A percentile compares a stretch with the other conserved stretches of the same genome.
Conservation (phyloP, 2,113 vertebrate genomes). For the Myrmecobius fasciatus region DNA sequence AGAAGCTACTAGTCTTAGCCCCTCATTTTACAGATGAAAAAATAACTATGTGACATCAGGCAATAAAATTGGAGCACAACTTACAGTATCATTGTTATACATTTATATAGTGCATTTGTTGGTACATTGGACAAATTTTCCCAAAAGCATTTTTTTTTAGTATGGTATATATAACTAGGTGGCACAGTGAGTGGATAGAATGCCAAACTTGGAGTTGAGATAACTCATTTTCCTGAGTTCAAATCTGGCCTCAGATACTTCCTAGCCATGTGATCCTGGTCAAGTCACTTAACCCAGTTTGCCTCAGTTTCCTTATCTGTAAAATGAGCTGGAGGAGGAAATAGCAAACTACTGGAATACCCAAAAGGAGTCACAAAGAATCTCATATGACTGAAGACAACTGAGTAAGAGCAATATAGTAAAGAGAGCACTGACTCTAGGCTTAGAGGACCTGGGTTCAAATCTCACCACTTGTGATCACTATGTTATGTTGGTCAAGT, state of each 20-base stretch:
- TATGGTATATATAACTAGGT: not conserved
- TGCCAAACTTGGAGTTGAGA: no score
- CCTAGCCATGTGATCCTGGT: not conserved
- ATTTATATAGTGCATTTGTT: not conserved
- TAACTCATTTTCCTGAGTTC: no score
- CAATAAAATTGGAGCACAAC: not conserved
- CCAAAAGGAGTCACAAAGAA: not conserved
- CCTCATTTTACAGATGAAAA: not conserved
- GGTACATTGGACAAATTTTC: not conserved
- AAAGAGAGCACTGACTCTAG: not conserved
- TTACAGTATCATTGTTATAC: not conserved
- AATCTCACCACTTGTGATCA: not conserved
- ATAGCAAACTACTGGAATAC: not conserved
- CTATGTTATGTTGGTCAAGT: not conserved
- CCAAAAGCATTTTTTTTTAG: not conserved
- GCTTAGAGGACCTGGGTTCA: not conserved
- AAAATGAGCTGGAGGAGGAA: not conserved
- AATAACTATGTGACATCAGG: not conserved
- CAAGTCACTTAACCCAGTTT: not conserved
- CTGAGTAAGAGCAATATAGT: not conserved
- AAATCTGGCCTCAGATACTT: not conserved
- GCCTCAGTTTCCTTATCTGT: not conserved
- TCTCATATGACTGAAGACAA: not conserved
- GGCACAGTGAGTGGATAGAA: no score
- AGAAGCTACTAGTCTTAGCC: not conserved